Evolutionary conservation across 2,888 invertebrate species (phyloP).

Genomic region (Drosophila testacea): DNA sequence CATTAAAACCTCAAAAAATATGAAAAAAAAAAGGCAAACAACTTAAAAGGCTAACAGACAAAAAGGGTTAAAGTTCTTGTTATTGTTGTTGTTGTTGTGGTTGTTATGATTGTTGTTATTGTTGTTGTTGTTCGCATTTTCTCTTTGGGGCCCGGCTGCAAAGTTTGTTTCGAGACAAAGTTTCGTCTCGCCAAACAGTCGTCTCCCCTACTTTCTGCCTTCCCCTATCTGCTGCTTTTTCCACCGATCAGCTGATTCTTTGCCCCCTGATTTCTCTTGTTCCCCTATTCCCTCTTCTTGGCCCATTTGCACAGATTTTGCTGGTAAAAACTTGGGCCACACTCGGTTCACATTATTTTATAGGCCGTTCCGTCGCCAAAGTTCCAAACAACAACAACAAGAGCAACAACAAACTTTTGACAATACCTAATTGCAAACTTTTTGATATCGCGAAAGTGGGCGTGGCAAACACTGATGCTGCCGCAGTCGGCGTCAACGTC

Average conservation of each 20-base stretch:
- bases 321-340: conserved; percentile 43
- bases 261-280: conserved; percentile 47
- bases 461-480: conserved; percentile 31
- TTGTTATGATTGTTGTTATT: conserved; percentile 15
- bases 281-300: not conserved
- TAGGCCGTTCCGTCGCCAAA: conserved; percentile 77
- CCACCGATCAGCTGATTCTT: conserved; percentile 49
- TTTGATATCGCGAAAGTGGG: conserved; percentile 61
- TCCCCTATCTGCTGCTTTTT: not conserved
- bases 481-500: conserved; percentile 2
- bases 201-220: too few species aligned
- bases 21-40: conserved; percentile 5
- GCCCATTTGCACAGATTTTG: conserved; percentile 20
- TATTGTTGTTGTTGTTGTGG: conserved; percentile 18
- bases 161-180: conserved; percentile 72
- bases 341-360: conserved; percentile 66
- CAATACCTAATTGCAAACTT: conserved; percentile 80
- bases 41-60: conserved; percentile 15
- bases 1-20: conserved; percentile 3
- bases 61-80: conserved; percentile 42
- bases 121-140: conserved; percentile 32
- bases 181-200: conserved; percentile 63
- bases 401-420: conserved; percentile 66
- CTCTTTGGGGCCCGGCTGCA: conserved; percentile 61
- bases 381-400: conserved; percentile 65